Percentiles rank a stretch among this genome's conserved stretches.
Evolutionary conservation across 2,113 vertebrate species (phyloP).

Genomic region (Lutjanus erythropterus): DNA sequence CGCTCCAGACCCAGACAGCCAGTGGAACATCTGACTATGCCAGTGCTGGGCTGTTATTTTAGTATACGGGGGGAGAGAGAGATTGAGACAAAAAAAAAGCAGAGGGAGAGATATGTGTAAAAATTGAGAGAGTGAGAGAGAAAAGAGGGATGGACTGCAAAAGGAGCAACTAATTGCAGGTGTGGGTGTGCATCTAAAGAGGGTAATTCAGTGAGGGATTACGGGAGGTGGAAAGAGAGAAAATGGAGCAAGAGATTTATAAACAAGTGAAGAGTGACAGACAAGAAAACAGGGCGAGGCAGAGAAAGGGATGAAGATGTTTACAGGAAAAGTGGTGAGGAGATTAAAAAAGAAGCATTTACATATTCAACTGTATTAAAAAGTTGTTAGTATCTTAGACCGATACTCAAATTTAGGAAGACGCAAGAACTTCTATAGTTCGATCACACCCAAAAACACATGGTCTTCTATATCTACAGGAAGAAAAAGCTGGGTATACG

Average conservation of each 20-base stretch:
- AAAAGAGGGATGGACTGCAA: neutral
- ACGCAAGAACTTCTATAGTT: neutral
- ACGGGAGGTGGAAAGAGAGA: neutral
- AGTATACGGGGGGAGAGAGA: neutral
- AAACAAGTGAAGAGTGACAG: neutral
- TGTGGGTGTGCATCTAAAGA: neutral
- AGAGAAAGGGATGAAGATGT: neutral
- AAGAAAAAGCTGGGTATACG: no score
- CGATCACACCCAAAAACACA: neutral
- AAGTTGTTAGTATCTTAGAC: no score
- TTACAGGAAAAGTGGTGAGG: neutral
- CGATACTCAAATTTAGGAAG: neutral
- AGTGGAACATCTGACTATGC: constrained; percentile 68
- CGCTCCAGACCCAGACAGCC: constrained; percentile 28
- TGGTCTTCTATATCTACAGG: no score
- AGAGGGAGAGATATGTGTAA: neutral
- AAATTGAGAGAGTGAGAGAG: neutral
- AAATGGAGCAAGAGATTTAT: neutral
- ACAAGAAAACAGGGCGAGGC: neutral
- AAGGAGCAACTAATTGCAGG: neutral
- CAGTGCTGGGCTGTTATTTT: constrained; percentile 37
- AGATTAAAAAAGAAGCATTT: neutral
- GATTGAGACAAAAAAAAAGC: neutral
- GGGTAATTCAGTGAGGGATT: neutral
- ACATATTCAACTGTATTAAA: neutral